These are phyloP conservation scores for Drosophila aldrichi DNA, from an alignment of 2,888 invertebrate genomes.

Conservation along the genomic window DNA sequence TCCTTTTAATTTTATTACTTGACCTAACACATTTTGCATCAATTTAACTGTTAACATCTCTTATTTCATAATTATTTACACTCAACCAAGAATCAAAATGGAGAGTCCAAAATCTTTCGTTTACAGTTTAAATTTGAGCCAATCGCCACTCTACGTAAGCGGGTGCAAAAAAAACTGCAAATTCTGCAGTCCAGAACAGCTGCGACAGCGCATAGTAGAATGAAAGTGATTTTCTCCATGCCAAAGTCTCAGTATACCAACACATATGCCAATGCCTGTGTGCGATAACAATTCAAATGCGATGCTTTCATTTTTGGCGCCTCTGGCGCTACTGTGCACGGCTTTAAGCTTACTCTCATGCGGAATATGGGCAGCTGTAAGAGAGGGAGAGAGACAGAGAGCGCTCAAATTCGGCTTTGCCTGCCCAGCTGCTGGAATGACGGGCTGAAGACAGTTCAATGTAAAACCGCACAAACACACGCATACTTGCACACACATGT, in stretches of 20 bases:
- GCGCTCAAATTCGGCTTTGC: slow-evolving; percentile 27
- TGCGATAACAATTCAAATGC: slow-evolving; percentile 25
- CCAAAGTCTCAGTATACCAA: slow-evolving; percentile 11
- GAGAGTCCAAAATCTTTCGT: slow-evolving; percentile 1
- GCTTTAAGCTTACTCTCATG: slow-evolving; percentile 12
- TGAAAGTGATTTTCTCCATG: slow-evolving; percentile 29
- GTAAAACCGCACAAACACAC: slow-evolving; percentile 25
- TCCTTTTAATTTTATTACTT: background rate
- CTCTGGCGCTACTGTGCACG: slow-evolving; percentile 52
- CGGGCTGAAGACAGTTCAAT: slow-evolving; percentile 35
- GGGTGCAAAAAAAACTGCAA: slow-evolving; percentile 4
- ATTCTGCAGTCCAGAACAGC: slow-evolving; percentile 17
- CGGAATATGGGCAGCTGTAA: slow-evolving; percentile 30
- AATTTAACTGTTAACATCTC: background rate
- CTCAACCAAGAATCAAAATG: slow-evolving; percentile 1
- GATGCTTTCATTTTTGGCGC: slow-evolving; percentile 37
- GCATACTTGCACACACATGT: slow-evolving; percentile 1
- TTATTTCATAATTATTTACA: background rate
- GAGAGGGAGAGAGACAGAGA: slow-evolving; percentile 19
- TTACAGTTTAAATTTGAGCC: slow-evolving; percentile 7
- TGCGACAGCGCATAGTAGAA: slow-evolving; percentile 26
- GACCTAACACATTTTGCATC: background rate
- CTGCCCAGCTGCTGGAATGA: slow-evolving; percentile 54
- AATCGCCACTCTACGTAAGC: background rate
- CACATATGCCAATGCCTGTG: slow-evolving; percentile 5